A percentile compares a stretch with the other conserved stretches of the same genome.
These are phyloP conservation scores for Mungos mungo DNA, from an alignment of 2,113 vertebrate species.

Conservation along the genomic window DNA sequence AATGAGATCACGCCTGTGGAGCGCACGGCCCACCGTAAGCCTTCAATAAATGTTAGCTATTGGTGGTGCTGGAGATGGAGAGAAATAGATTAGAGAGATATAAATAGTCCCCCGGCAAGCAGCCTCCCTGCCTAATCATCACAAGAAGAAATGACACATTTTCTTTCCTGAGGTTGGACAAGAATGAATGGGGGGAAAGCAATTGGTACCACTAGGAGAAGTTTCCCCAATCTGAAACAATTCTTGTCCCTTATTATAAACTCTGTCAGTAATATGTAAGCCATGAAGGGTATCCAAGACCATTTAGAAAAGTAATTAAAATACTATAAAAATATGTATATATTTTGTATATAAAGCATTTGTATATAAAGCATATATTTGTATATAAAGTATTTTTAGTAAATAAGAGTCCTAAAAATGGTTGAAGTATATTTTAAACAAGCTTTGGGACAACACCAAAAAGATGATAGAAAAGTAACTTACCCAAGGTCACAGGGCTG, in stretches of 20 bases:
- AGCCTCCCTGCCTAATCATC: slow-evolving; percentile 72
- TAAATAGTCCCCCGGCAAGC: slow-evolving; percentile 76
- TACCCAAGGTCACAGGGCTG: neutral
- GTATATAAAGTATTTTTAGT: neutral
- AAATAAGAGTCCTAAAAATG: neutral
- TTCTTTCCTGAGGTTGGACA: neutral
- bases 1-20: slow-evolving; percentile 42
- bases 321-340: neutral
- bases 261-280: neutral
- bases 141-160: slow-evolving; percentile 56
- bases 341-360: neutral
- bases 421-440: neutral
- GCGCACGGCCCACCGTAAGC: neutral
- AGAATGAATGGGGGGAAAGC: neutral
- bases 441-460: neutral
- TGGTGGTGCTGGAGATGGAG: slow-evolving; percentile 24
- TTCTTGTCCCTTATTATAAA: neutral
- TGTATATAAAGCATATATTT: neutral
- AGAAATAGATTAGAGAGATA: slow-evolving; percentile 53
- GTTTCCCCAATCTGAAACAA: neutral
- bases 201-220: neutral
- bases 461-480: neutral
- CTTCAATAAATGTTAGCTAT: slow-evolving; percentile 72
- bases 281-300: neutral
- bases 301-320: neutral